Evolutionary conservation across 2,888 invertebrate species (phyloP), one percentile per base, ranked within the genome.

Genomic region (Melieria crassipennis): DNA sequence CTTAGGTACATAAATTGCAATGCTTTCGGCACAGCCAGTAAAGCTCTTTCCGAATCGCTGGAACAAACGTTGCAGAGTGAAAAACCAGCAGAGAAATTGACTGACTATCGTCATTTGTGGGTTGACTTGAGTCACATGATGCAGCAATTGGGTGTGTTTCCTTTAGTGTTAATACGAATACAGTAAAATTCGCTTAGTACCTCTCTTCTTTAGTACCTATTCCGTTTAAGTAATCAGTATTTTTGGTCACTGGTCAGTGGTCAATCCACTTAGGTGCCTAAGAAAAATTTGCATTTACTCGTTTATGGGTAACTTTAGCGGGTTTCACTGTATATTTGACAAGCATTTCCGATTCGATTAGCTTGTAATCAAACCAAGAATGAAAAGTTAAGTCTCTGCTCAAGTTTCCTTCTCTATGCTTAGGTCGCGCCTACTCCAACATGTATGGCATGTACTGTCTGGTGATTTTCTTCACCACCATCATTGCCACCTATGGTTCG

Each of bases 391-490:
- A 58, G 7, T 7, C 57, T 30, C 10, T 7, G 7, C 7, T 46
- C 30, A 61, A 16, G 50, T 43, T 9, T n/a, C 7, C 4, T 4
- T 55, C 30, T 11, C 30, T 4, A 11, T 55, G 6, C 2, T 10
- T 65, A 89, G 90, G 91, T 58, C 87, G 91, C 62, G 92, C 92
- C 0, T 93, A 93, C 81, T 92, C 92, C 65, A 92, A 92, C 78
- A 92, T 92, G 92, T 93, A 93, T 76, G 92, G 92, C 9, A 91
- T 93, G 83, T 92, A 92, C 80, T 92, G 92, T 77, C 88, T 93
- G 85, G 89, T 93, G 4, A 91, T 93, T 69, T 90, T 92, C 82
- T 90, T 93, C 79, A 92, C 92, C 3, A 92, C 92, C 7, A 92
- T 92, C 10, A 92, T 92, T 61, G 92, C 92, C 4, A 88, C 91